Conservation (phyloP, 2,888 invertebrate genomes). For the Callinectes sapidus region DNA sequence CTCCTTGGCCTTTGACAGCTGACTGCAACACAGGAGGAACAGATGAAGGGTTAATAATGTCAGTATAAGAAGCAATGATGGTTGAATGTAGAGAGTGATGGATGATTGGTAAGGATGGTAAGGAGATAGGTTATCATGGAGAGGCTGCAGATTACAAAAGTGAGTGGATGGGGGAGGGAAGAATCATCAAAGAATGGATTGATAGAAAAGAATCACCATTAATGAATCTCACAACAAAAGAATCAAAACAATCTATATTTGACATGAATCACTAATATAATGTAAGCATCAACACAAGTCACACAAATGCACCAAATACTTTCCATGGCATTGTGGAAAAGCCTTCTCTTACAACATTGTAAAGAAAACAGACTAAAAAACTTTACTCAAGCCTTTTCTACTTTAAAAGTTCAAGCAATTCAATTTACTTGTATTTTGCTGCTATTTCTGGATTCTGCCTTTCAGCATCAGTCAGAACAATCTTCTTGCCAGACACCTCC, state of each 20-base stretch:
- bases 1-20: constrained; percentile 61
- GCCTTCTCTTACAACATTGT: background rate
- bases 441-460: constrained; percentile 64
- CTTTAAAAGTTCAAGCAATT: background rate
- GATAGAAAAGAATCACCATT: too few relatives aligned
- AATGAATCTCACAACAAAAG: too few relatives aligned
- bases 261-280: too few relatives aligned
- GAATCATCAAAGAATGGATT: too few relatives aligned
- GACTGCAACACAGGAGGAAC: constrained; percentile 35
- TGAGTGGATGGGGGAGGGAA: too few relatives aligned
- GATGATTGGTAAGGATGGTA: background rate
- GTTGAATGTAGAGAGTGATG: background rate
- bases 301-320: background rate
- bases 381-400: background rate
- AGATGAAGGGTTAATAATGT: background rate
- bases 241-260: too few relatives aligned
- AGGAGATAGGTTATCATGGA: too few relatives aligned
- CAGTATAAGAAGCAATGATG: too few relatives aligned
- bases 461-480: constrained; percentile 61
- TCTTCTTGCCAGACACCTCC: constrained; percentile 56
- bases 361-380: background rate
- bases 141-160: too few relatives aligned
- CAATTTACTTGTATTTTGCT: constrained; percentile 64
- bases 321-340: background rate
- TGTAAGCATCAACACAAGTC: too few relatives aligned